Percentiles rank a stretch among this genome's conserved stretches.
phyloP scores from a whole-genome alignment of 1,140 invertebrate species.

The Panagrolaimus sp. region DNA sequence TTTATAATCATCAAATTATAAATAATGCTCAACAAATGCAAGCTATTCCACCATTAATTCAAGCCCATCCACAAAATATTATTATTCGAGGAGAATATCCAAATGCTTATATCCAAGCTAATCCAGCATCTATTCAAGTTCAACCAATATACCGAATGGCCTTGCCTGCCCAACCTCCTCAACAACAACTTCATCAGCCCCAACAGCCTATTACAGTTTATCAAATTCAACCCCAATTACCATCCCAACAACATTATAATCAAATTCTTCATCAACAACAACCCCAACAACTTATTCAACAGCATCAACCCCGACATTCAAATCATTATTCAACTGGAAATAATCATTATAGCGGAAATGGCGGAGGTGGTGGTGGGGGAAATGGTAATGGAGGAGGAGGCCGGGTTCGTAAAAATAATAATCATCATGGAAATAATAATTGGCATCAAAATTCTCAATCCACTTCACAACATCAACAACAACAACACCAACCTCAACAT shows the following conservation, averaged over 20 bases:
- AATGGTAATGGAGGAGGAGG: background rate
- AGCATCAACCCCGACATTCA: background rate
- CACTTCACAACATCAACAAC: background rate
- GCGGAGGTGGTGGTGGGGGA: background rate
- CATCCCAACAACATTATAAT: background rate
- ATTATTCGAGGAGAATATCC: too few relatives aligned
- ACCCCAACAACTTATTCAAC: background rate
- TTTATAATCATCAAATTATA: too few relatives aligned
- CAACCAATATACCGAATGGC: too few relatives aligned
- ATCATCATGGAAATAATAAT: background rate
- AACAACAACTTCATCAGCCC: background rate
- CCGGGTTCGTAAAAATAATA: background rate
- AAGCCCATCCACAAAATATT: too few relatives aligned
- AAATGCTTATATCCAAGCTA: too few relatives aligned
- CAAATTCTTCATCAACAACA: slow-evolving; percentile 5
- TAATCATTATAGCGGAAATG: background rate
- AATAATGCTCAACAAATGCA: too few relatives aligned
- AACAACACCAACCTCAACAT: background rate
- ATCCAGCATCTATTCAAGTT: too few relatives aligned
- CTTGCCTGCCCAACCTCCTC: background rate
- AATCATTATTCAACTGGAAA: slow-evolving; percentile 2
- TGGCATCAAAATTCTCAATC: background rate
- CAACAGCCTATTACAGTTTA: background rate
- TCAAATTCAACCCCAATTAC: background rate
- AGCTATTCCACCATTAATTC: too few relatives aligned